Conservation (phyloP, 2,888 invertebrate species). For the Tenthredo mesomela region DNA sequence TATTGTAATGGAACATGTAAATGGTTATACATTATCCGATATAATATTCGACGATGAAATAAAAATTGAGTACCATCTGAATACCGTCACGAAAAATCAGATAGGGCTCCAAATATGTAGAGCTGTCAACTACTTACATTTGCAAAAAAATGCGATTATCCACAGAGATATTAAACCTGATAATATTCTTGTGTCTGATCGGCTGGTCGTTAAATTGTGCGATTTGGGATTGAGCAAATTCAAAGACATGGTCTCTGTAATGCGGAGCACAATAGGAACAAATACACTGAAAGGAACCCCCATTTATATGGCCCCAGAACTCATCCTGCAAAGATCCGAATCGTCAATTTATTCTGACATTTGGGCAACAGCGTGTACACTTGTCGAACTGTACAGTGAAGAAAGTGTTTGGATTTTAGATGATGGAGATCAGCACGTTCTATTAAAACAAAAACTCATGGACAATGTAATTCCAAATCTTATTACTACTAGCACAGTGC, state of each 20-base stretch:
- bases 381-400: conserved; percentile 53
- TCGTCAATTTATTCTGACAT: conserved; percentile 50
- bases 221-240: conserved; percentile 50
- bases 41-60: conserved; percentile 24
- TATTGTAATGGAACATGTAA: too few relatives aligned
- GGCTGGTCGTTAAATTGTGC: conserved; percentile 4
- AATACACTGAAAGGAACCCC: conserved; percentile 48
- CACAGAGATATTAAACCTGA: conserved; percentile 25
- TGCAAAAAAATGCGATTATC: conserved; percentile 4
- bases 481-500: too few relatives aligned
- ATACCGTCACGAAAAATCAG: not conserved
- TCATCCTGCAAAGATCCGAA: conserved; percentile 37
- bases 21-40: not conserved
- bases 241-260: conserved; percentile 9
- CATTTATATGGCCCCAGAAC: conserved; percentile 55
- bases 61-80: not conserved
- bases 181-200: conserved; percentile 1
- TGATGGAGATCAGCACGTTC: not conserved
- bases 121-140: conserved; percentile 9
- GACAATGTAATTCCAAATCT: not conserved
- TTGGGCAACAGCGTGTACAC: conserved; percentile 54
- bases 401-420: conserved; percentile 44
- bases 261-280: conserved; percentile 30
- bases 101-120: conserved; percentile 13
- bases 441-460: not conserved